A percentile compares a stretch with the other conserved stretches of the same genome.
phyloP scores from a whole-genome alignment of 1,140 invertebrate species.

The Lutraria rhynchaena region DNA sequence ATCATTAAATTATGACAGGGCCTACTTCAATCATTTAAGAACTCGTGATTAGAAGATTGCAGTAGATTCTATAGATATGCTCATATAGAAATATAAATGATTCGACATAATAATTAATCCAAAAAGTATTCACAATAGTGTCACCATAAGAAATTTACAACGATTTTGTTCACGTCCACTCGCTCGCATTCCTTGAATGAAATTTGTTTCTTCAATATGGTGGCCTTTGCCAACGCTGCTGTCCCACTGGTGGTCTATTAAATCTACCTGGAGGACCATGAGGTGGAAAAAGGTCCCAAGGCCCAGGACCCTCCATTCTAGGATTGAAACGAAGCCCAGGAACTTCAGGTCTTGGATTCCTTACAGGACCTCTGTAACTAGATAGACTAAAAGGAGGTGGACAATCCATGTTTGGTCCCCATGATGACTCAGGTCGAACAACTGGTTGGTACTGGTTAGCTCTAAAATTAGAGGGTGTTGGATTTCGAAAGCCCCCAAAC shows the following conservation, averaged over 20 bases:
- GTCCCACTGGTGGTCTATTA: constrained; percentile 46
- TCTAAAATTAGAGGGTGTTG: constrained; percentile 41
- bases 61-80: too few relatives aligned
- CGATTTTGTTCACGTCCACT: too few relatives aligned
- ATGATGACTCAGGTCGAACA: constrained; percentile 31
- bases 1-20: too few relatives aligned
- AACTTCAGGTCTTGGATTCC: constrained; percentile 44
- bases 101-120: too few relatives aligned
- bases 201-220: constrained; percentile 30
- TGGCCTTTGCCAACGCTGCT: constrained; percentile 39
- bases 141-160: too few relatives aligned
- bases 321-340: constrained; percentile 48
- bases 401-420: constrained; percentile 55
- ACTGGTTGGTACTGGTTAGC: constrained; percentile 43
- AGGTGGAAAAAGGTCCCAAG: constrained; percentile 17
- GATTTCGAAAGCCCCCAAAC: constrained; percentile 36
- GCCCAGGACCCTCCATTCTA: constrained; percentile 52
- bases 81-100: too few relatives aligned
- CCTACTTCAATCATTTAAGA: too few relatives aligned
- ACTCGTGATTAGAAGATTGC: too few relatives aligned
- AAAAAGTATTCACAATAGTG: too few relatives aligned
- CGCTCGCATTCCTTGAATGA: too few relatives aligned
- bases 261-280: constrained; percentile 51
- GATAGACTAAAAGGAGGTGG: constrained; percentile 61
- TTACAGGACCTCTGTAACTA: constrained; percentile 46